Evolutionary conservation across 2,888 invertebrate species (phyloP), one percentile per base, ranked within the genome.

Genomic region (Deroplatys truncata): DNA sequence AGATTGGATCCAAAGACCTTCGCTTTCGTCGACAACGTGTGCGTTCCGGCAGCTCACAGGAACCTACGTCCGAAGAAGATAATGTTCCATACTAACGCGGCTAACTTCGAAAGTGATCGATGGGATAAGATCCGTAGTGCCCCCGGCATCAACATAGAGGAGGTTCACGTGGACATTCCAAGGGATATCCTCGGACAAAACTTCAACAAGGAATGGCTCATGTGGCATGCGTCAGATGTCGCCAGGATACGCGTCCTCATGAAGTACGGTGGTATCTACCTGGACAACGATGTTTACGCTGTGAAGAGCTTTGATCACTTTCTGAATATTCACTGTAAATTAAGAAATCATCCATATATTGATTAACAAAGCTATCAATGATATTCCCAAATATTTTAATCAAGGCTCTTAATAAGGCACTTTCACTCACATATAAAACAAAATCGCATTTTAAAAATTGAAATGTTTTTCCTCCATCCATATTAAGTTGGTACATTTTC

Each of bases 141-240:
- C 2, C 35, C 82, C 25, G 87, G 87, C 9, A 28, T 87, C 10
- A 43, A 82, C 15, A 43, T 82, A 8, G 87, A 83, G 29, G 35
- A 83, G 16, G 82, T 29, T 13, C 31, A 83, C 0, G 43, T 35
- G 1, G 16, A 35, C 10, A 2, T 87, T 16, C 87, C 87, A 0
- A 35, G 10, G 35, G 10, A 9, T 0, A 87, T 93, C 25, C 94
- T 92, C 91, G 93, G 93, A 28, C 92, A 93, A 88, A 91, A 91
- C n/a, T 90, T 93, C 28, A 93, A 92, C 89, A 92, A 93, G 25
- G 91, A 13, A 2, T 87, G 31, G 72, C 35, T 82, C 15, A 16
- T 93, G 0, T 93, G 92, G 90, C 93, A 93, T 90, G 92, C 92
- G 10, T 92, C 93, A 13, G 93, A 93, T 91, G 92, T 93, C 8